phyloP scores from a whole-genome alignment of 2,888 invertebrate genomes.

The Harpalus rufipes region DNA sequence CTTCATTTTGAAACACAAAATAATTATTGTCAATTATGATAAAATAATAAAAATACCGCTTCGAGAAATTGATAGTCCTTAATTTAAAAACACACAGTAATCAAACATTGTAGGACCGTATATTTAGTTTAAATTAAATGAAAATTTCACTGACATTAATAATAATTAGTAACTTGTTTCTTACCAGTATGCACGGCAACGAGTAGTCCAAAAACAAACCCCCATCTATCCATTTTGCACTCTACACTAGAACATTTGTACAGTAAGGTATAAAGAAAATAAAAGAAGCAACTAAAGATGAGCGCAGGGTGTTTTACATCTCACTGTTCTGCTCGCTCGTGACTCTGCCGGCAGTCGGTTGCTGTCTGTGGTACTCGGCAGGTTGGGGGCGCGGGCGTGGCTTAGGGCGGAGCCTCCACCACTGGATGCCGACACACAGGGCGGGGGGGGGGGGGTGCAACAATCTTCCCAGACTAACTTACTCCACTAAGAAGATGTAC shows the following conservation, averaged over 20 bases:
- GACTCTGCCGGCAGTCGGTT: conserved; percentile 25
- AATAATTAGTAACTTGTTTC: background rate
- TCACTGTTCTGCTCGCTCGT: conserved; percentile 19
- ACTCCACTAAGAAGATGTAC: background rate
- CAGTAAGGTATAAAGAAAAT: conserved; percentile 58
- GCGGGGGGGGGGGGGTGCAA: background rate
- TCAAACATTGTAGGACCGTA: too few species aligned
- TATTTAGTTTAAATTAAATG: too few species aligned
- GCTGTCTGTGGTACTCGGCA: conserved; percentile 52
- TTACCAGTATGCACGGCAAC: conserved; percentile 57
- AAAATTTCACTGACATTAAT: too few species aligned
- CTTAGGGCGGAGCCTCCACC: conserved; percentile 31
- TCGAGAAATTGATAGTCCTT: too few species aligned
- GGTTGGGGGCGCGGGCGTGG: conserved; percentile 58
- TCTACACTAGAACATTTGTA: conserved; percentile 60
- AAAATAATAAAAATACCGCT: too few species aligned
- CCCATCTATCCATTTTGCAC: conserved; percentile 50
- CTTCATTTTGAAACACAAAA: too few species aligned
- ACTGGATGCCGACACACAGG: too few species aligned
- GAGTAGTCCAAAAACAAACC: conserved; percentile 60
- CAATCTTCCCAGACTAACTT: too few species aligned
- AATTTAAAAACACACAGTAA: too few species aligned
- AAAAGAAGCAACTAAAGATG: conserved; percentile 59
- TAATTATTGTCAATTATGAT: too few species aligned
- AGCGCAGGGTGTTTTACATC: conserved; percentile 57